Conservation (phyloP, 2,113 vertebrate species). For the Gobiocypris rarus region DNA sequence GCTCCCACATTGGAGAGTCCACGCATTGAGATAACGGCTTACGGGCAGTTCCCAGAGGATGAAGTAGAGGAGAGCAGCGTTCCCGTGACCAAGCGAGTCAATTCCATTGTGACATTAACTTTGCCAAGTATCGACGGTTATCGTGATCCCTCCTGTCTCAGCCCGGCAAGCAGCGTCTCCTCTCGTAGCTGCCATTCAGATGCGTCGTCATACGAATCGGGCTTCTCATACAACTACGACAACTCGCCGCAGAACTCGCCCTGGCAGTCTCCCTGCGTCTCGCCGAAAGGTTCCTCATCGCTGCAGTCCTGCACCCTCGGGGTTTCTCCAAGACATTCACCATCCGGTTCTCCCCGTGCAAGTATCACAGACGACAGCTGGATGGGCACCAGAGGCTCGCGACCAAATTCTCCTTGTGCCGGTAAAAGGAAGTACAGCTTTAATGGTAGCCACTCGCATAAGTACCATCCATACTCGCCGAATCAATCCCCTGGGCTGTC, state of each 20-base stretch:
- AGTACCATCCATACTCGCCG: slow-evolving; percentile 84
- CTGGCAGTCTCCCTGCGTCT: slow-evolving; percentile 95
- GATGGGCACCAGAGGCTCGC: slow-evolving; percentile 80
- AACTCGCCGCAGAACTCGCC: slow-evolving; percentile 95
- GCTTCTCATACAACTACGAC: slow-evolving; percentile 89
- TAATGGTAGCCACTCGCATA: slow-evolving; percentile 69
- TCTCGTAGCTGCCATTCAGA: slow-evolving; percentile 97
- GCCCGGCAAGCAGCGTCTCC: slow-evolving; percentile 94
- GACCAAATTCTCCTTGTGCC: slow-evolving; percentile 87
- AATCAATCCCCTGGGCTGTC: slow-evolving; percentile 87
- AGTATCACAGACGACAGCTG: slow-evolving; percentile 89
- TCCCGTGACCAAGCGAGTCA: slow-evolving; percentile 79
- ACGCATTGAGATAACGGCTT: slow-evolving; percentile 96
- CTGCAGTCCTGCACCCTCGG: slow-evolving; percentile 79
- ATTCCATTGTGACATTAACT: slow-evolving; percentile 88
- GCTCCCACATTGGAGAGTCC: slow-evolving; percentile 91
- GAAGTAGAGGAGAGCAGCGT: slow-evolving; percentile 79
- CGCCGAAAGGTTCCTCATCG: slow-evolving; percentile 84
- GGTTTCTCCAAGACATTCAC: slow-evolving; percentile 86
- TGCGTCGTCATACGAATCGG: slow-evolving; percentile 93
- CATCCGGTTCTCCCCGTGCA: slow-evolving; percentile 83
- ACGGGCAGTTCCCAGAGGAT: slow-evolving; percentile 88
- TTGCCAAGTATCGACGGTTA: slow-evolving; percentile 89
- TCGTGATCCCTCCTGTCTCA: slow-evolving; percentile 92
- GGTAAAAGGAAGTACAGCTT: slow-evolving; percentile 94